phyloP scores from a whole-genome alignment of 1,140 invertebrate genomes.

The Aradophagus sp. region DNA sequence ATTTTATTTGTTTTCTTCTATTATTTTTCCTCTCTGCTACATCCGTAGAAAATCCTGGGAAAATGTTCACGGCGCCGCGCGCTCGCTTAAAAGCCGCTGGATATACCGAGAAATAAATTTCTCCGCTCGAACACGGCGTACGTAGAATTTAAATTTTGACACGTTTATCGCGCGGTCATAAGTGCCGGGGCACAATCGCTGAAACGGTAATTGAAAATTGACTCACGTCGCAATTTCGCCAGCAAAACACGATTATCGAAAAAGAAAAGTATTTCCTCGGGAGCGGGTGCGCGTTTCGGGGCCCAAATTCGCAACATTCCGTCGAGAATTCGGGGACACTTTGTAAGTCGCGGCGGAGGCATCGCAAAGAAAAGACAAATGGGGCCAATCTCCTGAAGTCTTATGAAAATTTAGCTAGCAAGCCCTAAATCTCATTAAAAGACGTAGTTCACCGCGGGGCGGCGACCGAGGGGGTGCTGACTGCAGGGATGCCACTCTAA shows the following conservation, averaged over 20 bases:
- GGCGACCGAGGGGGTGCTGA: conserved; percentile 57
- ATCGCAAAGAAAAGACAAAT: conserved; percentile 48
- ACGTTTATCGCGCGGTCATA: conserved; percentile 9
- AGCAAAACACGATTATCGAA: no score
- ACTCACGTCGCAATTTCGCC: no score
- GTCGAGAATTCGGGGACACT: conserved; percentile 35
- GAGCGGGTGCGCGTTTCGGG: neutral
- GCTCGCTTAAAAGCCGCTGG: conserved; percentile 32
- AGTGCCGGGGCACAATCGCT: neutral
- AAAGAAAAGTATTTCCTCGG: no score
- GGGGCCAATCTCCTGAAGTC: conserved; percentile 59
- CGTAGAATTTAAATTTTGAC: conserved; percentile 29
- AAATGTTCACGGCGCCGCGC: conserved; percentile 35
- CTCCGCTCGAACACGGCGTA: conserved; percentile 1
- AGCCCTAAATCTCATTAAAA: conserved; percentile 72
- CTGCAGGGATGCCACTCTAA: conserved; percentile 74
- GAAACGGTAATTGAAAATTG: no score
- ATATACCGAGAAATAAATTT: conserved; percentile 40
- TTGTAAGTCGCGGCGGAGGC: conserved; percentile 35
- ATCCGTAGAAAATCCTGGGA: conserved; percentile 53
- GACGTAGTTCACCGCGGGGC: conserved; percentile 46
- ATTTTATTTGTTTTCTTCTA: conserved; percentile 50
- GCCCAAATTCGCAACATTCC: conserved; percentile 31
- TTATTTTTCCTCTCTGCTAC: conserved; percentile 40
- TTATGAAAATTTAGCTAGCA: conserved; percentile 70